A percentile compares a stretch with the other conserved stretches of the same genome.
phyloP scores from a whole-genome alignment of 2,797 vertebrate species.

The Pempheris klunzingeri region DNA sequence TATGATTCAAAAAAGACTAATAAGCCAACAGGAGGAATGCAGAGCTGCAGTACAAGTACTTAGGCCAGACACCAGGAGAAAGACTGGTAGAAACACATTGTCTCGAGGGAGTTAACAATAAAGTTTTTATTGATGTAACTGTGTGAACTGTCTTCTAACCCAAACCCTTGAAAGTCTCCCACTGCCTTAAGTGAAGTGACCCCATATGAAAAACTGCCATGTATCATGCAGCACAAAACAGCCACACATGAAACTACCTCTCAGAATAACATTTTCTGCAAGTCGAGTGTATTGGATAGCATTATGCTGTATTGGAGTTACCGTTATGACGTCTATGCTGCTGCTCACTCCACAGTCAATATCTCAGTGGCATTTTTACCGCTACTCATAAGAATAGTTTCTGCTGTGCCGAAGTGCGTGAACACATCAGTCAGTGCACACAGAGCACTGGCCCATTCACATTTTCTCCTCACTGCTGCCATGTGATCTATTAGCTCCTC shows the following conservation, averaged over 20 bases:
- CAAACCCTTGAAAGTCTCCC: neutral
- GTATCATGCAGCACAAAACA: neutral
- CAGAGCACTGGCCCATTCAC: conserved; percentile 37
- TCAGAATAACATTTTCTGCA: neutral
- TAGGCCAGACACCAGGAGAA: neutral
- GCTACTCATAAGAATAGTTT: conserved; percentile 14
- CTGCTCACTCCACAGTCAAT: neutral
- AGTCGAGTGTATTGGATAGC: neutral
- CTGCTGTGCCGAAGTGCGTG: conserved; percentile 7
- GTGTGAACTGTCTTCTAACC: neutral
- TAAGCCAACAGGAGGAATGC: too few relatives aligned
- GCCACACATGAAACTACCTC: too few relatives aligned
- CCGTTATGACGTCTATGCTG: too few relatives aligned
- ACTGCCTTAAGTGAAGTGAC: neutral
- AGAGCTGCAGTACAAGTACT: neutral
- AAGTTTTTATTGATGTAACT: neutral
- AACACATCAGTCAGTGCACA: conserved; percentile 10
- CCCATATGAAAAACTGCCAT: neutral
- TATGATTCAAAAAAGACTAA: too few relatives aligned
- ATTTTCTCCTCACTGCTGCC: conserved; percentile 32
- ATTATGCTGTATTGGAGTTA: neutral
- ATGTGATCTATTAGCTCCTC: conserved; percentile 51
- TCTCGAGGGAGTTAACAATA: neutral
- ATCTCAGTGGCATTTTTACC: neutral
- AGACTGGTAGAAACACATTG: neutral